These are phyloP conservation scores for Marcusenius ussheri DNA, from an alignment of 2,113 vertebrate species.

Conservation along the genomic window DNA sequence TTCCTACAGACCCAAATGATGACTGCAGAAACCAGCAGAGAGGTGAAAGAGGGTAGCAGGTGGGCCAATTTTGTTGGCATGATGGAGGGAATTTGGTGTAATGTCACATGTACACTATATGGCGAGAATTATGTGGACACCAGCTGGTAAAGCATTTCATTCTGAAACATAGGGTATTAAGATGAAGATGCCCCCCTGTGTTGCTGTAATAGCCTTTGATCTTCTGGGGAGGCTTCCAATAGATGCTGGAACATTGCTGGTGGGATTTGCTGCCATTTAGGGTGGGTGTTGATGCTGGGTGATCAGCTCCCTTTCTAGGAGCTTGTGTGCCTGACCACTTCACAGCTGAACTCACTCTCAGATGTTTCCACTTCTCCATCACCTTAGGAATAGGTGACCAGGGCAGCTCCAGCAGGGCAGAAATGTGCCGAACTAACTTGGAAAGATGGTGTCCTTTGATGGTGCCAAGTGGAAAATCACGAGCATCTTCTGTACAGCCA, in stretches of 20 bases:
- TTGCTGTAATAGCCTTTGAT: neutral
- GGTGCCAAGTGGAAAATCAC: neutral
- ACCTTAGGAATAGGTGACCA: neutral
- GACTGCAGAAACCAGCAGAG: neutral
- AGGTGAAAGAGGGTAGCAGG: neutral
- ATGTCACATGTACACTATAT: neutral
- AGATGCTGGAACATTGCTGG: neutral
- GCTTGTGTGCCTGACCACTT: neutral
- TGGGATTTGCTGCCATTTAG: neutral
- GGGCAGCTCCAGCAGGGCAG: neutral
- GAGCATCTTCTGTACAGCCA: neutral
- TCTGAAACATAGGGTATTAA: neutral
- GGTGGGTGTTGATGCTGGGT: neutral
- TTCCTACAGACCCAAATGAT: neutral
- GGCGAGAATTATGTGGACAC: neutral
- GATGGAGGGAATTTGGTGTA: neutral
- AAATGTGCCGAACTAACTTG: neutral
- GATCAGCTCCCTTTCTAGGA: neutral
- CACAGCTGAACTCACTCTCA: neutral
- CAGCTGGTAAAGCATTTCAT: neutral
- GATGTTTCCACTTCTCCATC: neutral
- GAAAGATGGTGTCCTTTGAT: neutral
- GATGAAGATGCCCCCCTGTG: neutral
- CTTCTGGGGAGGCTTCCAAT: neutral
- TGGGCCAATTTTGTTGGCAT: neutral